Evolutionary conservation across 2,888 invertebrate genomes (phyloP).

Genomic region (Theodoxus fluviatilis): DNA sequence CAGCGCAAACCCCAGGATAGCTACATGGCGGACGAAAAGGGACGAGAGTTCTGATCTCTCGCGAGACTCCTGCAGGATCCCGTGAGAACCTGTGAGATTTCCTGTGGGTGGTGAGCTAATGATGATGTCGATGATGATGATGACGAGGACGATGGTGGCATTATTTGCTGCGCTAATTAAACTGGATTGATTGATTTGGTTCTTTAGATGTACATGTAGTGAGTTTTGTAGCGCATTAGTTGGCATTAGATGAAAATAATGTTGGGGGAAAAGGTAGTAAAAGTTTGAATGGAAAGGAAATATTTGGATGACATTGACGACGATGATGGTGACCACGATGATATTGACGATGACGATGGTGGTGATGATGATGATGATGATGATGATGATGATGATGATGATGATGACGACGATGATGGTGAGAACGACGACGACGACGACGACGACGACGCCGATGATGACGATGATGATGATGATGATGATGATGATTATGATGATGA

Average conservation of each 20-base stretch:
- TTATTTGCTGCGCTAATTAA: too few relatives aligned
- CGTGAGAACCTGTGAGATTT: constrained; percentile 1
- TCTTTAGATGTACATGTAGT: too few relatives aligned
- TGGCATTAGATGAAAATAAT: too few relatives aligned
- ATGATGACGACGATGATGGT: constrained; percentile 10
- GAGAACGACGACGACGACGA: background rate
- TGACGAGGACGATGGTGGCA: too few relatives aligned
- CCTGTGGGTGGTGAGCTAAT: background rate
- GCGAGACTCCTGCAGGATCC: background rate
- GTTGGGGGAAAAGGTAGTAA: too few relatives aligned
- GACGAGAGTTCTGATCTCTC: constrained; percentile 24
- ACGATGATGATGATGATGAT: constrained; percentile 16
- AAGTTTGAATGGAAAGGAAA: too few relatives aligned
- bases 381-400: constrained; percentile 14
- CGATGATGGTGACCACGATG: too few relatives aligned
- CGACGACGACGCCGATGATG: constrained; percentile 7
- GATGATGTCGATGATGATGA: too few relatives aligned
- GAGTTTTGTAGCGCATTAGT: too few relatives aligned
- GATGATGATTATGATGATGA: constrained; percentile 18
- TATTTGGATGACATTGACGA: too few relatives aligned
- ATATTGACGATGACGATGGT: too few relatives aligned
- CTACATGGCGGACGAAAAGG: constrained; percentile 45
- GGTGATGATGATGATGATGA: background rate
- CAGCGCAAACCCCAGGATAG: constrained; percentile 48
- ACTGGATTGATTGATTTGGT: too few relatives aligned